Evolutionary conservation across 2,797 vertebrate genomes (phyloP), one percentile per base, ranked within the genome.

Genomic region (Falco rusticolus): DNA sequence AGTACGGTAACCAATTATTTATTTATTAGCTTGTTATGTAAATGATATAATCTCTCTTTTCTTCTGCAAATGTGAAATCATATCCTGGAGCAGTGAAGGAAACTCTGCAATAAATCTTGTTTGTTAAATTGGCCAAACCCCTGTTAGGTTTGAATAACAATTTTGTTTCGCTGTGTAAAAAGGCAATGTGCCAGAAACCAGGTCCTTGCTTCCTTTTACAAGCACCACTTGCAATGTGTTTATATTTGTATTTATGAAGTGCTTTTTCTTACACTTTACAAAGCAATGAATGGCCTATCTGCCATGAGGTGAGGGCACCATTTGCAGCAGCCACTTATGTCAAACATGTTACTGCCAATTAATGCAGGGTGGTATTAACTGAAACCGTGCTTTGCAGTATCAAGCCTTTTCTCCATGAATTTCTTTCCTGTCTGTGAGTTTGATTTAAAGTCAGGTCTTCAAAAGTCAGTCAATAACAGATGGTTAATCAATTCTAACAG

Each of bases 231-330:
- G 96, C 94, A 97, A 94, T 68, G 87, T 96, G 93, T 96, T 97
- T 97, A 96, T 97, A 96, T 97, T 97, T 97, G 94, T 97, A 96
- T 96, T 97, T 97, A 96, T 97, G 96, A 97, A 97, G 96, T 97
- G 96, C 72, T 83, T 96, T 97, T 97, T 97, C 95, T 97, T 91
- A 96, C 96, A 97, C 95, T 93, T 95, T 85, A 75, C 96, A 95
- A 97, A 96, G 94, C 95, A 82, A 63, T 75, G 92, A 96, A 86
- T 57, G 56, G 89, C 25, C 63, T 91, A 95, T 93, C 93, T 89
- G 84, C 89, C 83, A 90, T 21, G 85, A 96, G 92, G 94, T 79
- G 82, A 95, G 82, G 93, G 94, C 1, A 10, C 68, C 84, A 96
- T 85, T 69, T 94, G 90, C 93, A 93, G 86, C 94, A 92, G 64